Conservation (phyloP, 2,888 invertebrate genomes). For the Leptogaster cylindrica region DNA sequence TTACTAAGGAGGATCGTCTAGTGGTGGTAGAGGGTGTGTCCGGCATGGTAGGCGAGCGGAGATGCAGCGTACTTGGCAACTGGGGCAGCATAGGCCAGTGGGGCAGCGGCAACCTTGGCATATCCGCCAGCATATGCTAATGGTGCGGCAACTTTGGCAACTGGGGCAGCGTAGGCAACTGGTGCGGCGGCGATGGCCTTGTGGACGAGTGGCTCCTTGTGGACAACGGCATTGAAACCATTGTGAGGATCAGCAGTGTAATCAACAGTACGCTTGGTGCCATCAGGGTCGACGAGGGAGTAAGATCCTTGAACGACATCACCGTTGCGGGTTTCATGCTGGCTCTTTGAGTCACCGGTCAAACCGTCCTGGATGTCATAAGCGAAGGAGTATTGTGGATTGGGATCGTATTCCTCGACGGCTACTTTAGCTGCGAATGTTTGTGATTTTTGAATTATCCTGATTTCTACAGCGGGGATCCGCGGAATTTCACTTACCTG, state of each 20-base stretch:
- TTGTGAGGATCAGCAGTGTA: conserved; percentile 62
- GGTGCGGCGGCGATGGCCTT: conserved; percentile 44
- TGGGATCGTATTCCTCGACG: conserved; percentile 48
- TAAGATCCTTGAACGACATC: conserved; percentile 65
- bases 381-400: conserved; percentile 57
- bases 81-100: background rate
- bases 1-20: background rate
- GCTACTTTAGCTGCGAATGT: conserved; percentile 48
- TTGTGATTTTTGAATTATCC: no score
- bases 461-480: no score
- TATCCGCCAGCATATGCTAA: background rate
- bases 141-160: conserved; percentile 45
- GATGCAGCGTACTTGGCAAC: no score
- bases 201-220: conserved; percentile 56
- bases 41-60: conserved; percentile 26
- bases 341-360: conserved; percentile 60
- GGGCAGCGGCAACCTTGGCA: conserved; percentile 43
- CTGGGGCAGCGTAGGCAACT: conserved; percentile 2
- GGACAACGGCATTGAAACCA: conserved; percentile 61
- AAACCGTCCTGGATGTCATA: conserved; percentile 59
- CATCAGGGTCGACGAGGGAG: conserved; percentile 63
- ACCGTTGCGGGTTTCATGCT: conserved; percentile 66
- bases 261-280: conserved; percentile 66
- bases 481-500: conserved; percentile 4
- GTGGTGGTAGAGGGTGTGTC: conserved; percentile 14